Percentiles rank a stretch among this genome's conserved stretches.
Conservation (phyloP, 2,888 invertebrate genomes). For the Trachelus tabidus region DNA sequence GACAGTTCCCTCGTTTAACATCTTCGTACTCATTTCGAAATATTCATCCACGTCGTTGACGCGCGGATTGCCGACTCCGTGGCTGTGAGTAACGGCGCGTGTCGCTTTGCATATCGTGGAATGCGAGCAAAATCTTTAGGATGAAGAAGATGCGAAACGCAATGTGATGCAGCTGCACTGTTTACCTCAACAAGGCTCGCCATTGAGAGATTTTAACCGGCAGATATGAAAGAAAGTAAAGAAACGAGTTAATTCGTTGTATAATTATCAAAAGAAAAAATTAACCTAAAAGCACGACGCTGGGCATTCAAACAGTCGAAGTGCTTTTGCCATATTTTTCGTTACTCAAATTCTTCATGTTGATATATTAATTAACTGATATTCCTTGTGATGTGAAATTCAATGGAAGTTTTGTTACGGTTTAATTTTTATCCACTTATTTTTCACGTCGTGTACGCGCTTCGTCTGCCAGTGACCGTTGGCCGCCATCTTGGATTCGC, state of each 20-base stretch:
- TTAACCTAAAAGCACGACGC: background rate
- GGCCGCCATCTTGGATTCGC: background rate
- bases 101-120: conserved; percentile 49
- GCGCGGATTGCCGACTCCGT: conserved; percentile 28
- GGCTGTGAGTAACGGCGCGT: conserved; percentile 21
- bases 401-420: too few species aligned
- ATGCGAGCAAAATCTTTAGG: conserved; percentile 48
- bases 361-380: background rate
- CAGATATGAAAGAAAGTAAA: background rate
- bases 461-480: background rate
- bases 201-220: conserved; percentile 52
- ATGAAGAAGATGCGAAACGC: conserved; percentile 10
- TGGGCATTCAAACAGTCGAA: background rate
- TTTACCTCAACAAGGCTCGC: conserved; percentile 49
- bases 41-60: conserved; percentile 43
- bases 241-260: background rate
- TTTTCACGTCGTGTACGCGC: background rate
- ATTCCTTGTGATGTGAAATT: background rate
- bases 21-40: conserved; percentile 48
- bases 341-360: background rate
- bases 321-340: background rate
- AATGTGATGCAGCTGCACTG: conserved; percentile 51
- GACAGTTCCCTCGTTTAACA: conserved; percentile 62
- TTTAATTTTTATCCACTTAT: background rate
- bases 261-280: background rate